Conservation (phyloP, 2,888 invertebrate species). For the Drosophila ochracea region DNA sequence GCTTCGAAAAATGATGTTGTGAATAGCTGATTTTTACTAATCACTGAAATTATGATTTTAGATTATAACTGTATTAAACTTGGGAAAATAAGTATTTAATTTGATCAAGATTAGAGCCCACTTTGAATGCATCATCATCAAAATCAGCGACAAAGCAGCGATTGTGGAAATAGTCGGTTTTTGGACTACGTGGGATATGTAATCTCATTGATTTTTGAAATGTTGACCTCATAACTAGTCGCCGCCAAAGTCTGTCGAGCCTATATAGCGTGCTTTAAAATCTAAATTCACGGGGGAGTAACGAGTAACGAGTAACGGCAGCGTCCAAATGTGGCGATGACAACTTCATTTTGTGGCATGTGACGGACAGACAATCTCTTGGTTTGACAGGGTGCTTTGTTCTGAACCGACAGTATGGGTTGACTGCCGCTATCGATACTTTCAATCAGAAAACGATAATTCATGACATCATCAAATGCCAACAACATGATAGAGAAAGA, state of each 20-base stretch:
- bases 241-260: constrained; percentile 47
- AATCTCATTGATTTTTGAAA: constrained; percentile 76
- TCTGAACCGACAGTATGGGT: constrained; percentile 44
- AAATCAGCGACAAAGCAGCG: not conserved
- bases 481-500: constrained; percentile 20
- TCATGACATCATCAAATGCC: constrained; percentile 77
- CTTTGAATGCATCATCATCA: not conserved
- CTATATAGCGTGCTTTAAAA: constrained; percentile 63
- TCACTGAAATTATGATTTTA: not conserved
- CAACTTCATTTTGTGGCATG: constrained; percentile 73
- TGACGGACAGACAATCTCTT: constrained; percentile 50
- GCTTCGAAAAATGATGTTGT: not conserved
- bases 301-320: constrained; percentile 44
- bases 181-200: constrained; percentile 50
- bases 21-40: not conserved
- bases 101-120: not conserved
- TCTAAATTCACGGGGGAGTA: constrained; percentile 45
- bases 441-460: constrained; percentile 81
- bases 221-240: constrained; percentile 75
- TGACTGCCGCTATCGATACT: constrained; percentile 66
- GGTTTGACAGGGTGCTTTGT: constrained; percentile 53
- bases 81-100: not conserved
- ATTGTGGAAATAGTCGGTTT: constrained; percentile 17
- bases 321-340: constrained; percentile 75
- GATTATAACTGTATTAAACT: not conserved